Percentiles rank a stretch among this genome's conserved stretches.
Conservation (phyloP, 1,140 invertebrate genomes). For the Drosophila pseudoobscura region DNA sequence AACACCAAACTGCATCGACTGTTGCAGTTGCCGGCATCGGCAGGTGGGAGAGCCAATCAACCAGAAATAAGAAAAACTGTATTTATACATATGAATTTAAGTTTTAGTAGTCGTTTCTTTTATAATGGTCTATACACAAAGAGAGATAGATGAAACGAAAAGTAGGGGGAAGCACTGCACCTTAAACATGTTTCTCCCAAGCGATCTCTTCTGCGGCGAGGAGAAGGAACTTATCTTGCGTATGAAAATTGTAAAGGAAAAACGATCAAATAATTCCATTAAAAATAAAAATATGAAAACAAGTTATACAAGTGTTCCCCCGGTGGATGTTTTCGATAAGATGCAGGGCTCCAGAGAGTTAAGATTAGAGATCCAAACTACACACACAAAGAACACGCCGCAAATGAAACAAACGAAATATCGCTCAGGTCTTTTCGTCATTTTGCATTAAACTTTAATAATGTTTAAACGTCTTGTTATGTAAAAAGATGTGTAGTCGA, state of each 20-base stretch:
- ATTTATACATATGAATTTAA: constrained; percentile 79
- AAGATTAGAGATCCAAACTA: constrained; percentile 10
- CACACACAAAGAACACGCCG: constrained; percentile 20
- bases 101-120: constrained; percentile 75
- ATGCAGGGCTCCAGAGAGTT: neutral
- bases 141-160: constrained; percentile 33
- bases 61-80: constrained; percentile 60
- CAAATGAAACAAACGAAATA: constrained; percentile 67
- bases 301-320: constrained; percentile 1
- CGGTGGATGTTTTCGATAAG: constrained; percentile 31
- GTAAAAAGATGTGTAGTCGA: constrained; percentile 39
- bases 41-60: constrained; percentile 20
- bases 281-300: constrained; percentile 64
- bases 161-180: constrained; percentile 1
- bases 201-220: constrained; percentile 13
- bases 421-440: constrained; percentile 77
- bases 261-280: constrained; percentile 78
- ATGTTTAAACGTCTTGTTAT: constrained; percentile 50
- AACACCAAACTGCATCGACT: neutral
- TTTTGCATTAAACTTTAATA: constrained; percentile 49
- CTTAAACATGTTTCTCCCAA: constrained; percentile 10
- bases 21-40: constrained; percentile 15
- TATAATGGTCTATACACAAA: constrained; percentile 55
- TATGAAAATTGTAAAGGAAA: constrained; percentile 67
- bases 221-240: constrained; percentile 47